These are phyloP conservation scores for Calosoma granatense DNA, from an alignment of 1,140 invertebrate genomes.

Conservation along the genomic window DNA sequence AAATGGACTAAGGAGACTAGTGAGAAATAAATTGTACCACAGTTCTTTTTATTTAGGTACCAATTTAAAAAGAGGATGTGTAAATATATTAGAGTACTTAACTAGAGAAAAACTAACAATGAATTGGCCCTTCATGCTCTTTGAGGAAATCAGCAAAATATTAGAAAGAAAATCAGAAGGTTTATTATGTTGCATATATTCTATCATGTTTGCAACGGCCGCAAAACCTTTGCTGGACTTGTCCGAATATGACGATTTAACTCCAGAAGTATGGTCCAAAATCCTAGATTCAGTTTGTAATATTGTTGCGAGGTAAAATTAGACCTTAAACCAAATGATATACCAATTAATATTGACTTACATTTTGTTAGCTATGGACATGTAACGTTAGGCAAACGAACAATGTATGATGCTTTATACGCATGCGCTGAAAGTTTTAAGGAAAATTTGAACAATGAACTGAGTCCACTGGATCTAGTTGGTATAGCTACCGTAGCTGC, in stretches of 20 bases:
- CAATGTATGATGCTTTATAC: slow-evolving; percentile 44
- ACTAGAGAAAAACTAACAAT: slow-evolving; percentile 20
- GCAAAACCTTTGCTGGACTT: slow-evolving; percentile 22
- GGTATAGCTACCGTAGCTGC: slow-evolving; percentile 39
- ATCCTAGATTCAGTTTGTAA: too few species aligned
- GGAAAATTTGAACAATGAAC: slow-evolving; percentile 20
- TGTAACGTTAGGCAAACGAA: slow-evolving; percentile 42
- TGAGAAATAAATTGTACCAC: too few species aligned
- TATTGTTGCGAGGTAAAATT: too few species aligned
- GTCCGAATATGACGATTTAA: slow-evolving; percentile 19
- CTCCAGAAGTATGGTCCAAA: slow-evolving; percentile 21
- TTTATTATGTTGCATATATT: slow-evolving; percentile 27
- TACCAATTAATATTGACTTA: too few species aligned
- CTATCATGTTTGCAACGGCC: slow-evolving; percentile 29
- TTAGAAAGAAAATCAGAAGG: slow-evolving; percentile 24
- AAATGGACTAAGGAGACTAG: too few species aligned
- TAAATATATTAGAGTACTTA: slow-evolving; percentile 29
- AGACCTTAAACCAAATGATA: too few species aligned
- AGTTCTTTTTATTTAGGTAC: too few species aligned
- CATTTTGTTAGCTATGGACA: slow-evolving; percentile 37
- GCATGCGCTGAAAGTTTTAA: slow-evolving; percentile 24
- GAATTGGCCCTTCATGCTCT: slow-evolving; percentile 23
- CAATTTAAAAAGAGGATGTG: slow-evolving; percentile 44
- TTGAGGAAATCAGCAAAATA: slow-evolving; percentile 26
- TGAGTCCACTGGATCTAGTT: slow-evolving; percentile 31